Evolutionary conservation across 2,113 vertebrate species (phyloP), one percentile per base, ranked within the genome.

Genomic region (Callaeas wilsoni): DNA sequence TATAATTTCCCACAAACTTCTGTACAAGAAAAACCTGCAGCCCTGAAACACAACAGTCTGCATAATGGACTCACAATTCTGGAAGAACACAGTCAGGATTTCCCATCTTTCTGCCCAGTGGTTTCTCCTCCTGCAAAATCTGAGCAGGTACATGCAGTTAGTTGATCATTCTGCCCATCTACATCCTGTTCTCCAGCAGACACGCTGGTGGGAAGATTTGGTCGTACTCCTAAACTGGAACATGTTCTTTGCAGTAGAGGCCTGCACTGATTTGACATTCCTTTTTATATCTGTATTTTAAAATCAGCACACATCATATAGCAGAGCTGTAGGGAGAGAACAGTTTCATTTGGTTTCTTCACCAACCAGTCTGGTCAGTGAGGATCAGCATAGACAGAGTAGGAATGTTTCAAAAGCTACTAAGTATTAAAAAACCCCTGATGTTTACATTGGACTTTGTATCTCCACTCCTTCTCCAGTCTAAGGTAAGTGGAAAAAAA

Each of bases 351-450:
- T 57, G 52, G 42, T 75, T 90, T 76, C 55, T 55, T 80, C 68
- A 63, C 81, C 82, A 64, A 64, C 39, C n/a, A 13, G 42, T 50
- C 84, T 49, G 13, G 9, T 55, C 69, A 63, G 65, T 5, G 7
- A 85, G 53, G 37, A 85, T 84, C 81, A 52, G 59, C 17, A 16
- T 4, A 92, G 50, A 52, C 44, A 87, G n/a, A 94, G 68, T 44
- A 90, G 83, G 92, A 90, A 80, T 86, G 71, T 90, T 94, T 89
- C 80, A 89, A 94, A 87, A 92, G 25, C 76, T 35, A 59, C 17
- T 19, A 59, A 93, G 39, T 39, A 33, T 75, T 22, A 78, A 74
- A 39, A 32, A 22, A 21, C 2, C 11, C 20, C 9, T 13, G 13
- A 69, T 69, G 46, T 63, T 93, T 70, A 77, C 33, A 41, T 6